phyloP scores from a whole-genome alignment of 2,113 vertebrate genomes.

The Daphoenositta chrysoptera region DNA sequence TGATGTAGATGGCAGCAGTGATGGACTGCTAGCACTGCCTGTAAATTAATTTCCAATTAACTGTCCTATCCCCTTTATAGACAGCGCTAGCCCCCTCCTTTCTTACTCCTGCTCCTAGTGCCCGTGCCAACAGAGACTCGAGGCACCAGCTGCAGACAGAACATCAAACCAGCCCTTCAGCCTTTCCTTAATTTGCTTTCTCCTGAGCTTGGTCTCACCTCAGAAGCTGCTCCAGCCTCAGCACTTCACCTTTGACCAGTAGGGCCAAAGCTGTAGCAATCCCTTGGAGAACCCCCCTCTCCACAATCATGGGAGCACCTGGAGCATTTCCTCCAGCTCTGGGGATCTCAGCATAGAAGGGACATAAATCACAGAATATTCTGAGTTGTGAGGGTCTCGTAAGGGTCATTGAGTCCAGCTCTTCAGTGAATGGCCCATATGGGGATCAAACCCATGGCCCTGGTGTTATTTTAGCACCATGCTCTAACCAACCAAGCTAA shows the following conservation, averaged over 20 bases:
- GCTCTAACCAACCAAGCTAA: background rate
- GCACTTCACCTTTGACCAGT: background rate
- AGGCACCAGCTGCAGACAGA: background rate
- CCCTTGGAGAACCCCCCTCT: background rate
- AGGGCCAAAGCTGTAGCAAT: background rate
- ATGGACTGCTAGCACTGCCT: background rate
- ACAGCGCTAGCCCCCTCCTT: background rate
- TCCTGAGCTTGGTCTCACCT: background rate
- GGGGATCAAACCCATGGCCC: background rate
- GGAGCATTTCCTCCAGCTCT: background rate
- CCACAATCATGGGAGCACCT: background rate
- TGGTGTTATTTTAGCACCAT: no score
- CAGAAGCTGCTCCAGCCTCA: background rate
- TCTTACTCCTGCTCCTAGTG: background rate
- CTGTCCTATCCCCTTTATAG: background rate
- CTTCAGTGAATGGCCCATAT: background rate
- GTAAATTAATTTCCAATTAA: conserved; percentile 4
- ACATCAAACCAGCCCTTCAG: background rate
- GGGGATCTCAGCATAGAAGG: background rate
- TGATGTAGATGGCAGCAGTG: background rate
- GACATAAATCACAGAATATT: background rate
- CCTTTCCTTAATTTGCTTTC: background rate
- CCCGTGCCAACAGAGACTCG: background rate
- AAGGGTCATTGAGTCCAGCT: rapidly evolving
- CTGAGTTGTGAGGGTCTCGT: background rate